Base-by-base conservation (phyloP, 2,797 vertebrate species). In the Tachyglossus aculeatus region DNA sequence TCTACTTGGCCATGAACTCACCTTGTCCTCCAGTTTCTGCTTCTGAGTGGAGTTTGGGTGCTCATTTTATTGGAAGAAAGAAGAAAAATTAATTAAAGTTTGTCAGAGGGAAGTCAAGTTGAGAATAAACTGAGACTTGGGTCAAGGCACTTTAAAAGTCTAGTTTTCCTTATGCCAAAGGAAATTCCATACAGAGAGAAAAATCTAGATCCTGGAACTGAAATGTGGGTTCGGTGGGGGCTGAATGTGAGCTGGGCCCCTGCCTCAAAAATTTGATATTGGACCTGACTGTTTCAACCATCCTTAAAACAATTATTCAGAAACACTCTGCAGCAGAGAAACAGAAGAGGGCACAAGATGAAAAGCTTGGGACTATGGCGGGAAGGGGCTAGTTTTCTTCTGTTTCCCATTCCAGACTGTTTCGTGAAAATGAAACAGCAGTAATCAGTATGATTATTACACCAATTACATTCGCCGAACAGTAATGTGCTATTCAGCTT, bases 141-240 rank as follows among this genome's bases (percentile, higher is more conserved):
- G 4, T 54, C 45, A 63, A 33, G 54, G 41, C 7, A 64, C 64
- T 43, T 4, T 15, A 29, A 47, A 27, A 2, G 5, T 51, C 74
- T 31, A 5, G 0, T 24, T 37, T 71, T 36, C 71, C 21, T 21
- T 44, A 33, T 66, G 27, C 5, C 21, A 27, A 56, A 9, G n/a
- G 13, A n/a, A 29, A 19, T 33, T 57, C 8, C 33, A n/a, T n/a
- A n/a, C n/a, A n/a, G n/a, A n/a, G n/a, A n/a, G n/a, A n/a, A n/a
- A n/a, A n/a, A n/a, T n/a, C n/a, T n/a, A n/a, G n/a, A n/a, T n/a
- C 73, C 68, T 57, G 39, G 37, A 51, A 21, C 15, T 83, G 54
- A 31, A 16, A 40, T 60, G 62, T 24, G 45, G 29, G 4, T 31
- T 72, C 38, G 34, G 12, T n/a, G 3, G 6, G 39, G 5, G n/a